These are phyloP conservation scores for Notoglanidium macrostoma DNA, from an alignment of 2,797 vertebrate genomes.

Conservation along the genomic window DNA sequence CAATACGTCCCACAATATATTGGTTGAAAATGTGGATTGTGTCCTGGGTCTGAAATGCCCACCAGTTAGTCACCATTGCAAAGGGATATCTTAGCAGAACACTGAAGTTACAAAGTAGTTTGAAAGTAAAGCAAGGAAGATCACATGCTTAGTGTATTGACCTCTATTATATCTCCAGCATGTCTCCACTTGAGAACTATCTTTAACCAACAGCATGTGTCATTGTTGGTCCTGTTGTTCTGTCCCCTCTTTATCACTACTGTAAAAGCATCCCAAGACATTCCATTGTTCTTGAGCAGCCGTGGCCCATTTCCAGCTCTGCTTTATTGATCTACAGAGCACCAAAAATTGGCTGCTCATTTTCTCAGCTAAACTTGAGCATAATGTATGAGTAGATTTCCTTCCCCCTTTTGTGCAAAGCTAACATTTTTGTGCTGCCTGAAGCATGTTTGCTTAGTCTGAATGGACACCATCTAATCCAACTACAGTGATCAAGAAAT, in stretches of 20 bases:
- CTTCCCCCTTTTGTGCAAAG: neutral
- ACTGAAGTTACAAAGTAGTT: neutral
- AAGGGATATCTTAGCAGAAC: neutral
- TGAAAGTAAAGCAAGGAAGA: neutral
- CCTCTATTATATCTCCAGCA: constrained; percentile 27
- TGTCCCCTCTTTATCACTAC: constrained; percentile 39
- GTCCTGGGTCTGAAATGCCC: neutral
- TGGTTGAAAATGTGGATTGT: neutral
- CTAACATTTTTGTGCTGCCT: neutral
- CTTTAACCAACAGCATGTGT: constrained; percentile 34
- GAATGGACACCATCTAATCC: neutral
- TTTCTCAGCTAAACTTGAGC: neutral
- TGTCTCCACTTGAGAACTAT: constrained; percentile 44
- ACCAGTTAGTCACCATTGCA: neutral
- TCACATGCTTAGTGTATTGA: constrained; percentile 19
- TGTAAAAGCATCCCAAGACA: constrained; percentile 50
- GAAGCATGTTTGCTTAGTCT: neutral
- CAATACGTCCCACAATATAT: neutral
- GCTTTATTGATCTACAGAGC: constrained; percentile 42
- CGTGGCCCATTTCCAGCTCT: constrained; percentile 35
- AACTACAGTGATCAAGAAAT: neutral
- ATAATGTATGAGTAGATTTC: neutral
- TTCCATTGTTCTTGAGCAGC: constrained; percentile 42
- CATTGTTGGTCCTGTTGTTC: constrained; percentile 34
- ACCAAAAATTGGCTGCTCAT: constrained; percentile 5